Base-by-base conservation (phyloP, 2,888 invertebrate species). In the Ditylenchus weischeri region DNA sequence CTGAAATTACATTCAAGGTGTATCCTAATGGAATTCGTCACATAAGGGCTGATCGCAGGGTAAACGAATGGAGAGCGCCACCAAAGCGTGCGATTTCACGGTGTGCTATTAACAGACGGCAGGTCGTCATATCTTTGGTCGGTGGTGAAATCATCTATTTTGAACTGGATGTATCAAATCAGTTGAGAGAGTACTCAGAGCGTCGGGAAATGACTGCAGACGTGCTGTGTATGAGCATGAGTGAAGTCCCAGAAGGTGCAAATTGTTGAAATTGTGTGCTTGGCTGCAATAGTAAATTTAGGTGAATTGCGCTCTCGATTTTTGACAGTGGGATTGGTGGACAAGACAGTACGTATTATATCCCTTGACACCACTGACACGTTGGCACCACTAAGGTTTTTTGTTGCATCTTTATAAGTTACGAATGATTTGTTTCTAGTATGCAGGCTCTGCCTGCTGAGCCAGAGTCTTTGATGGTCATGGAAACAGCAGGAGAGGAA, bases 91-190 rank as follows among this genome's bases (percentile, higher is more conserved):
- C 90, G 0, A 98, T 99, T 68, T 91, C 93, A 0, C 92, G 92
- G 84, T 98, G 96, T 85, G 96, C 98, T 0, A 93, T 99, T 21
- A 99, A 98, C 86, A 92, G 94, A 84, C 88, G 95, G 70, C 96
- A 98, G 86, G 95, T 98, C 38, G 68, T 66, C 1, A 96, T 98
- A 73, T 95, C 98, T 0, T 86, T 99, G 58, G 92, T 93, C 49
- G 96, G 95, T 1, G 78, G 76, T 18, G 98, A 98, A 86, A 87
- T 99, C 69, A 94, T 98, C 57, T 98, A 96, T 86, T 98, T 98
- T 84, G 96, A 98, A 87, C 93, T 98, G 93, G 96, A 98, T 85
- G 90, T 93, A 93, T 92, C 93, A 75, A 96, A 96, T 0, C 93
- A 95, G 84, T 86, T 99, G 62, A 95, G 98, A 85, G 98, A 99